Percentiles rank a stretch among this genome's conserved stretches.
These are phyloP conservation scores for Ostrea edulis DNA, from an alignment of 1,140 invertebrate species.

Conservation along the genomic window DNA sequence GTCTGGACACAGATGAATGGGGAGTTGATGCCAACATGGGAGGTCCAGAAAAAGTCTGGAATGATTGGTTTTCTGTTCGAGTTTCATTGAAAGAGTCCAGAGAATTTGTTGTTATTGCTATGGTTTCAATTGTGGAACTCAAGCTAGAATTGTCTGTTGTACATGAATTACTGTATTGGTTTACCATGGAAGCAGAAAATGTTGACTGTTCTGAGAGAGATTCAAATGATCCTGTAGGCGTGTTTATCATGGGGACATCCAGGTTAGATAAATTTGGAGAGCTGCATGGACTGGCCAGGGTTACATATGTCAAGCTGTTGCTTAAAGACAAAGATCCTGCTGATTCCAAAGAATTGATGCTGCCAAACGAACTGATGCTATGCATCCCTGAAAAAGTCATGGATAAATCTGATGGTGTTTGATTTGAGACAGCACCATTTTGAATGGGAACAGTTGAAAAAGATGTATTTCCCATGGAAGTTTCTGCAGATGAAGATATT, in stretches of 20 bases:
- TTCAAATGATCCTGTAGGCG: constrained; percentile 64
- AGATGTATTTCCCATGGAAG: neutral
- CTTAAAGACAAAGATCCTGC: constrained; percentile 24
- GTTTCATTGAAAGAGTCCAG: constrained; percentile 42
- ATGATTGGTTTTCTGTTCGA: constrained; percentile 40
- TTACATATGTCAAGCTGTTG: constrained; percentile 68
- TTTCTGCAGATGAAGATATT: neutral
- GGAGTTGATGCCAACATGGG: constrained; percentile 47
- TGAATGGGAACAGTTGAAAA: neutral
- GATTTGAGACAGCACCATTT: constrained; percentile 10
- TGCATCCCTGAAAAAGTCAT: neutral
- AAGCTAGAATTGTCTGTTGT: constrained; percentile 51
- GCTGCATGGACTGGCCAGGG: constrained; percentile 67
- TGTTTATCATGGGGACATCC: constrained; percentile 60
- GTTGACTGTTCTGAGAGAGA: constrained; percentile 57
- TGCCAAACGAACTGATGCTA: constrained; percentile 43
- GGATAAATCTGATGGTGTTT: neutral
- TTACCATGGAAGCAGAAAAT: neutral
- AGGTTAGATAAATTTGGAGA: constrained; percentile 66
- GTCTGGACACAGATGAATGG: constrained; percentile 28
- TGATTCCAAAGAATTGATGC: constrained; percentile 59
- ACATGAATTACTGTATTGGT: constrained; percentile 29
- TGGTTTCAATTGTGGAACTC: constrained; percentile 56
- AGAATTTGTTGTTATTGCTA: constrained; percentile 55
- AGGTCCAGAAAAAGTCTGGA: constrained; percentile 55